Evolutionary conservation across 1,140 invertebrate species (phyloP).

Genomic region (Brevipalpus yothersi): DNA sequence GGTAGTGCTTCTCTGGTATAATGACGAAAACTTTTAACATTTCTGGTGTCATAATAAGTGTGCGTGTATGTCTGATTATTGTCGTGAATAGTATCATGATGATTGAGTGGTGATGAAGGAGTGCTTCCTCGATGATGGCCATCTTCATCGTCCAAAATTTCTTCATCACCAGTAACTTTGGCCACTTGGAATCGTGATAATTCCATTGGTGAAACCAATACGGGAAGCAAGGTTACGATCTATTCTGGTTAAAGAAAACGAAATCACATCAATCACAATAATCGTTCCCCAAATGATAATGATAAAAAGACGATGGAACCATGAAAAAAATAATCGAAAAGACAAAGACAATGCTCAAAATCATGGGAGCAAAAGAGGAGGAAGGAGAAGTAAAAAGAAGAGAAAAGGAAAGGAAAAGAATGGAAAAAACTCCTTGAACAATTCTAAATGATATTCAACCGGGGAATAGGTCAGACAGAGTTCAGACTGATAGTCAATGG

Average conservation of each 20-base stretch:
- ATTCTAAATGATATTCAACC: background rate
- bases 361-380: background rate
- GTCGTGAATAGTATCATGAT: background rate
- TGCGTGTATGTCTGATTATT: background rate
- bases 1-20: slow-evolving; percentile 75
- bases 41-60: slow-evolving; percentile 29
- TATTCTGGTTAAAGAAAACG: no score
- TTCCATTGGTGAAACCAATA: background rate
- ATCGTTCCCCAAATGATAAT: background rate
- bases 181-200: background rate
- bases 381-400: background rate
- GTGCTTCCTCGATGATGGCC: background rate
- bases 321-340: background rate
- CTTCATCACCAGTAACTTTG: background rate
- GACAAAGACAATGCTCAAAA: background rate
- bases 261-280: background rate
- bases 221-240: no score
- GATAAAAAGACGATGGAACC: background rate
- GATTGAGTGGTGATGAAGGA: background rate
- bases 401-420: background rate
- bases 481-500: background rate
- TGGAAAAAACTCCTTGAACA: background rate
- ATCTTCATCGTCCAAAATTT: background rate
- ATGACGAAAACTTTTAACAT: slow-evolving; percentile 54
- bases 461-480: background rate